Base-by-base conservation (phyloP, 2,888 invertebrate genomes). In the Lasioglossum malachurum region DNA sequence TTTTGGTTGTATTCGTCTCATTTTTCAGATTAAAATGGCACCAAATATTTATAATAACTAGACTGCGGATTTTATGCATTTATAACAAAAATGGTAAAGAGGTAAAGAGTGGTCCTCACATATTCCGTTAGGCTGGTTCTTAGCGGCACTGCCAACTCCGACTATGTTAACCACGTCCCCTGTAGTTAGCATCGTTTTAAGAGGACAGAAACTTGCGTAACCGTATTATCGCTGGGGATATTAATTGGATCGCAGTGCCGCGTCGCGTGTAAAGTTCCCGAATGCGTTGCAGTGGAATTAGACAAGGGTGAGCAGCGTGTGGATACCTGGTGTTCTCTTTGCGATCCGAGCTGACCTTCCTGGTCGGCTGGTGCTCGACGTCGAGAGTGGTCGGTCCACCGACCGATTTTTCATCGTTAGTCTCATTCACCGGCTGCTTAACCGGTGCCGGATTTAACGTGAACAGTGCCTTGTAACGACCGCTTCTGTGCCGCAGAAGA, bases 401-500 rank as follows among this genome's bases (percentile, higher is more conserved):
- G 31, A 14, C 46, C n/a, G 64, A 71, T 84, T 77, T 87, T 16
- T 77, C 75, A 41, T 80, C 75, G 64, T 83, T 82, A 71, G 38
- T 71, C 69, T 80, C 80, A 53, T 31, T 73, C 75, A 57, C 41
- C 19, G 75, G 1, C 69, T 83, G 78, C 46, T 89, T 78, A 27
- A 16, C 67, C 57, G 82, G 71, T 7, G 83, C 71, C 4, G 87
- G 88, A 74, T 91, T 92, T 60, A 93, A 83, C 23, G 86, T 86
- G 64, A 91, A 83, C 31, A 91, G 80, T 80, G 89, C 80, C 80
- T 93, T 94, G 88, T 94, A 94, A 81, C 94, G 93, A 60, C 93
- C 93, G 27, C 93, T 90, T 41, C 90, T 89, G 10, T 90, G 89
- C 46, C 91, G 91, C 35, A 94, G 82, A 7, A 94, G 85, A 7